Evolutionary conservation across 1,140 invertebrate genomes (phyloP).

Genomic region (Apis dorsata): DNA sequence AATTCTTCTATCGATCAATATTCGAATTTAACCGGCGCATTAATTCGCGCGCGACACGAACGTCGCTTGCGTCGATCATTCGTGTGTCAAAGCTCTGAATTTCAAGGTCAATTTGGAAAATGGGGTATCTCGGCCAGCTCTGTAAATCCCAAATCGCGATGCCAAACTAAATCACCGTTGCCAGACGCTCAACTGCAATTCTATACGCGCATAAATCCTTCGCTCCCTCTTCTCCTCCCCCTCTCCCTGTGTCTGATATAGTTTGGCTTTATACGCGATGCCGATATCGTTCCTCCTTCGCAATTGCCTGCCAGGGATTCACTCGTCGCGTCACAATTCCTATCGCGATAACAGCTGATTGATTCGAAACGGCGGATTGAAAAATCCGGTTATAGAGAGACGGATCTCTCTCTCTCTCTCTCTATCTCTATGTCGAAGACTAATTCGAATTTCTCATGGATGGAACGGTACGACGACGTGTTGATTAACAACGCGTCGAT

Average conservation of each 20-base stretch:
- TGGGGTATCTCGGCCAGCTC: conserved; percentile 15
- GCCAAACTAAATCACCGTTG: conserved; percentile 46
- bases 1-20: too few species aligned
- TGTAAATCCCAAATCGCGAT: conserved; percentile 39
- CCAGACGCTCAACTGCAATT: conserved; percentile 46
- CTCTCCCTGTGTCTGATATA: conserved; percentile 22
- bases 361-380: conserved; percentile 30
- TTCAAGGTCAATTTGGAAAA: conserved; percentile 43
- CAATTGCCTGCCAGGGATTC: conserved; percentile 8
- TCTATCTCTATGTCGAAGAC: too few species aligned
- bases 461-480: too few species aligned
- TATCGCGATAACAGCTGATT: conserved; percentile 33
- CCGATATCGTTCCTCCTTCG: conserved; percentile 41
- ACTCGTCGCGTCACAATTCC: conserved; percentile 13
- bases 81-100: neutral
- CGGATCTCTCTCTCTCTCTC: too few species aligned
- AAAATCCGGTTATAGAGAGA: conserved; percentile 27
- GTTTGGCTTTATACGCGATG: conserved; percentile 34
- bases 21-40: neutral
- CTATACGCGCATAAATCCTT: conserved; percentile 50
- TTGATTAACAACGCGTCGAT: too few species aligned
- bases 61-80: neutral
- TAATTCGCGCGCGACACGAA: too few species aligned
- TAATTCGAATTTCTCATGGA: too few species aligned
- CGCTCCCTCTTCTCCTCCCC: neutral